Conservation (phyloP, 2,888 invertebrate genomes). For the Drosophila kanekoi region DNA sequence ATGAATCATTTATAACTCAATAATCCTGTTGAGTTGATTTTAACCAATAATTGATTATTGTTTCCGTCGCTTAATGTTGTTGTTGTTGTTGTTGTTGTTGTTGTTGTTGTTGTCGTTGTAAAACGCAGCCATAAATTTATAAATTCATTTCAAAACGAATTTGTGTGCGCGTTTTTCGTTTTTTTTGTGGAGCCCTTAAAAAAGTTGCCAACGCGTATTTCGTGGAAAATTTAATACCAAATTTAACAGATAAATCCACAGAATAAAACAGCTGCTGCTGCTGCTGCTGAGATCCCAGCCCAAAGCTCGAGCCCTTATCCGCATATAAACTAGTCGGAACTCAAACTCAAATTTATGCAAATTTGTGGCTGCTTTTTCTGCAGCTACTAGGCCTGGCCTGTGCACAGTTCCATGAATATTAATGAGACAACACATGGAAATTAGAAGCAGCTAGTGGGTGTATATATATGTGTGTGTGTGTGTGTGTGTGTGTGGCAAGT, state of each 20-base stretch:
- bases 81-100: constrained; percentile 5
- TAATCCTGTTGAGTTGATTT: constrained; percentile 78
- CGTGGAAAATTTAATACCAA: constrained; percentile 31
- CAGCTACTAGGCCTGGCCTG: constrained; percentile 42
- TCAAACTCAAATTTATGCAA: constrained; percentile 64
- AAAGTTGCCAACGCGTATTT: constrained; percentile 34
- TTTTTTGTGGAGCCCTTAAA: constrained; percentile 17
- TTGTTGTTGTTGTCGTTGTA: constrained; percentile 27
- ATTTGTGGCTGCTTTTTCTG: constrained; percentile 60
- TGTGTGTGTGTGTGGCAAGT: constrained; percentile 34
- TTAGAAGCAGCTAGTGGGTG: constrained; percentile 40
- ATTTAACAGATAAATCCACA: constrained; percentile 34
- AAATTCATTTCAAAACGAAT: constrained; percentile 60
- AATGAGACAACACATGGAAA: constrained; percentile 76
- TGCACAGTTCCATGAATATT: constrained; percentile 70
- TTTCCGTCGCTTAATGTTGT: constrained; percentile 46
- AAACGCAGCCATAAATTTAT: constrained; percentile 58
- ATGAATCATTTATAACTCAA: constrained; percentile 78
- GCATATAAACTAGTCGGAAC: constrained; percentile 23
- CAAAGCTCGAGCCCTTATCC: constrained; percentile 3
- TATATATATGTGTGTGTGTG: constrained; percentile 5
- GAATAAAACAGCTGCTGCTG: constrained; percentile 33
- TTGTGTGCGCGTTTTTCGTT: constrained; percentile 35
- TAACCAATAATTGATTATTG: constrained; percentile 78
- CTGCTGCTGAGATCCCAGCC: not conserved